phyloP scores from a whole-genome alignment of 2,113 vertebrate species.

The Bufo bufo region DNA sequence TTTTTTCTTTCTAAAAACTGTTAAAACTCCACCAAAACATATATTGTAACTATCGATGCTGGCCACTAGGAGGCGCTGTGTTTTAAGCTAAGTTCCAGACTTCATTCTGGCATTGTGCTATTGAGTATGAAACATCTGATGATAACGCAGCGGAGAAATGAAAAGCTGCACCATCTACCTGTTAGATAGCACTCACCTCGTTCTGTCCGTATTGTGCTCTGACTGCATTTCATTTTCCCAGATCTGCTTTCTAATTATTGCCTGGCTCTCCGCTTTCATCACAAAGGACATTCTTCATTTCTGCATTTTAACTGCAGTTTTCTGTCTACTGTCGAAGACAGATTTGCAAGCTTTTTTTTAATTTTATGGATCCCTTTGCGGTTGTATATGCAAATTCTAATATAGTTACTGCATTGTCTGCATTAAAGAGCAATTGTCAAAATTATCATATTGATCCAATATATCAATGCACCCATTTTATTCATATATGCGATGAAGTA shows the following conservation, averaged over 20 bases:
- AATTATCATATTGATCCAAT: too few species aligned
- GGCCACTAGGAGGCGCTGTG: conserved; percentile 34
- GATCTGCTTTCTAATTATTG: background rate
- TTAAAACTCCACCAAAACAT: too few species aligned
- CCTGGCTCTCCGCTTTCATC: background rate
- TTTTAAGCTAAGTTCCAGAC: background rate
- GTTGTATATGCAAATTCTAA: background rate
- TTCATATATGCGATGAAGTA: too few species aligned
- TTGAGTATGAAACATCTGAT: background rate
- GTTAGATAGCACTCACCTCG: background rate
- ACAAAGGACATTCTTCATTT: background rate
- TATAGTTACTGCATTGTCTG: background rate
- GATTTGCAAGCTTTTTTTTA: background rate
- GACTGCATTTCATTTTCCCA: background rate
- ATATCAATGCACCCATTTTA: too few species aligned
- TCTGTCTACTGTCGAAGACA: background rate
- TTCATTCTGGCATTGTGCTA: background rate
- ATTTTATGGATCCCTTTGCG: background rate
- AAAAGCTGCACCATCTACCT: background rate
- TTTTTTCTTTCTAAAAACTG: too few species aligned
- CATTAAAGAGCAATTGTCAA: background rate
- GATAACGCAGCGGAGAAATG: background rate
- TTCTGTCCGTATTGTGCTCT: background rate
- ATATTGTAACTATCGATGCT: background rate
- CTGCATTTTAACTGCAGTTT: background rate